Conservation (phyloP, 2,113 vertebrate species). For the Platysteira castanea region DNA sequence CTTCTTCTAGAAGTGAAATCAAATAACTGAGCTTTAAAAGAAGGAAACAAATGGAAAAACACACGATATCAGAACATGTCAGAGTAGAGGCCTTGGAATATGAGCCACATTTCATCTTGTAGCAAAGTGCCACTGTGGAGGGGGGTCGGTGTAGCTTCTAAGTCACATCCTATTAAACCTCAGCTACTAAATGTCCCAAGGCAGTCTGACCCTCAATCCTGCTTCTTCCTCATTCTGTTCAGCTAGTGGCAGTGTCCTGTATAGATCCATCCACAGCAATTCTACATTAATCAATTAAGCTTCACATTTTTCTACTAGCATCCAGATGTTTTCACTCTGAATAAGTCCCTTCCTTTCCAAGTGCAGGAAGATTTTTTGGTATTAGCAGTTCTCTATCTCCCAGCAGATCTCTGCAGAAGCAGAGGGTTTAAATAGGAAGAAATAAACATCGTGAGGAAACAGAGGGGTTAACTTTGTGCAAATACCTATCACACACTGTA, state of each 20-base stretch:
- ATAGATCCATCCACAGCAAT: background rate
- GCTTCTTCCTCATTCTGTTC: background rate
- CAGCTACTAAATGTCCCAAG: background rate
- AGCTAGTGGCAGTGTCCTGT: background rate
- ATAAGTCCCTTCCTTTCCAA: background rate
- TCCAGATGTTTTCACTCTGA: background rate
- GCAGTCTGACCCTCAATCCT: background rate
- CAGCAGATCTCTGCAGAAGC: background rate
- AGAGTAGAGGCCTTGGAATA: background rate
- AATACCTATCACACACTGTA: background rate
- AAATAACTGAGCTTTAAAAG: background rate
- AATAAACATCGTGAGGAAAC: background rate
- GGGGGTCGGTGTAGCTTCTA: background rate
- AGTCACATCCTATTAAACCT: background rate
- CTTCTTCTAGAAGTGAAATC: background rate
- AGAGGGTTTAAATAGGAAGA: background rate
- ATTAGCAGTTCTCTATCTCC: background rate
- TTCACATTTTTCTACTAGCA: background rate
- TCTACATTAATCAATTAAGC: background rate
- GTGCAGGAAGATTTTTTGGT: background rate
- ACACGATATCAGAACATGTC: background rate
- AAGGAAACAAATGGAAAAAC: background rate
- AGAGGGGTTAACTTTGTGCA: background rate
- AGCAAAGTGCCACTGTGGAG: background rate
- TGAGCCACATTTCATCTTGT: fast-evolving